Conservation (phyloP, 2,888 invertebrate genomes). For the Protodeltote pygarga region DNA sequence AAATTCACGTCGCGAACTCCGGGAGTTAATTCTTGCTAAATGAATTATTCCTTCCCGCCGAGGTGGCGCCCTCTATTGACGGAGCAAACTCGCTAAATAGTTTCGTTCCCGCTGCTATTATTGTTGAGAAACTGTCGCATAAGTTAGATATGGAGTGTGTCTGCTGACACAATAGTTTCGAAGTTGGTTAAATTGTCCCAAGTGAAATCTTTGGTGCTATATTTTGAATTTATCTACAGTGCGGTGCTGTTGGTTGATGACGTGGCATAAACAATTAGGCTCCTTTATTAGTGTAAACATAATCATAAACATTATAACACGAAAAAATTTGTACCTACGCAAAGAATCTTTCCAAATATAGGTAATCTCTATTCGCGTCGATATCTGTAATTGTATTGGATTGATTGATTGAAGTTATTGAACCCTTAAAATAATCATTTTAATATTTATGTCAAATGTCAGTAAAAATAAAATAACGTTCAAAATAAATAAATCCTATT, state of each 20-base stretch:
- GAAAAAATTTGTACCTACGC: too few relatives aligned
- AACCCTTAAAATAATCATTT: too few relatives aligned
- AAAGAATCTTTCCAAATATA: too few relatives aligned
- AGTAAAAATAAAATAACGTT: constrained; percentile 1
- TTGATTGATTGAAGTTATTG: too few relatives aligned
- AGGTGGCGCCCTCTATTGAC: constrained; percentile 82
- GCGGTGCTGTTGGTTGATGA: neutral
- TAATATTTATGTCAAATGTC: neutral
- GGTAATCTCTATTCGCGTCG: too few relatives aligned
- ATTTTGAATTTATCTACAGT: constrained; percentile 3
- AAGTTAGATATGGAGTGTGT: constrained; percentile 68
- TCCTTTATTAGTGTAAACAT: too few relatives aligned
- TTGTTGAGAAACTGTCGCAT: constrained; percentile 80
- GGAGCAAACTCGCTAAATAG: constrained; percentile 83
- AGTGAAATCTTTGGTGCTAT: constrained; percentile 37
- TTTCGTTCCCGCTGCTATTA: constrained; percentile 83
- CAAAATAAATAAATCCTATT: too few relatives aligned
- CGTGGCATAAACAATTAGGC: too few relatives aligned
- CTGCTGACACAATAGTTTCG: constrained; percentile 67
- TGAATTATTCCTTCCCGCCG: constrained; percentile 81
- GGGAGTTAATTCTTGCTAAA: constrained; percentile 77
- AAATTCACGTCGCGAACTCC: constrained; percentile 62
- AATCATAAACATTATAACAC: too few relatives aligned
- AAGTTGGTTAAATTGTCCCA: constrained; percentile 48
- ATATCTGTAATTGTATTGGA: too few relatives aligned